Conservation (phyloP, 1,140 invertebrate genomes). For the Cyclina sinensis region DNA sequence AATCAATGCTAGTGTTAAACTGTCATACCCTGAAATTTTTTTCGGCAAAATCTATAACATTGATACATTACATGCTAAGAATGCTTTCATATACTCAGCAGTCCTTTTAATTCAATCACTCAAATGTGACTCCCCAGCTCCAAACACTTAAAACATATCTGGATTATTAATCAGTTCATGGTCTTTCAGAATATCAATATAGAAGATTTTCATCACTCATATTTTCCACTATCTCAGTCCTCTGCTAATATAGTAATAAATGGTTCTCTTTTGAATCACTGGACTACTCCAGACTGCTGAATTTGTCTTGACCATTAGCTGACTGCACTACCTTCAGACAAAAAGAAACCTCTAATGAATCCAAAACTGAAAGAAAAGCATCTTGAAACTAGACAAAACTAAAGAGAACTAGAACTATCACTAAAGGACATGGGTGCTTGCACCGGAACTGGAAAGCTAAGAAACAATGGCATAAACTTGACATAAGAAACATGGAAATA, state of each 20-base stretch:
- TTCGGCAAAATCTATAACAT: neutral
- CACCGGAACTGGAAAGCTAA: too few relatives aligned
- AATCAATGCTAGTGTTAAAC: constrained; percentile 15
- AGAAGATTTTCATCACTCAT: neutral
- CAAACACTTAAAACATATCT: constrained; percentile 10
- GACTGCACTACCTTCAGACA: too few relatives aligned
- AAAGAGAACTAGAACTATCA: too few relatives aligned
- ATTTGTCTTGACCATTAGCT: too few relatives aligned
- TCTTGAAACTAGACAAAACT: too few relatives aligned
- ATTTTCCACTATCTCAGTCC: neutral
- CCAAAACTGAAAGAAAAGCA: too few relatives aligned
- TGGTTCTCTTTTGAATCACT: neutral
- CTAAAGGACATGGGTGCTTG: too few relatives aligned
- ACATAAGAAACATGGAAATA: too few relatives aligned
- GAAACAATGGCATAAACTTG: too few relatives aligned
- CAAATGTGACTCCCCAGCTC: constrained; percentile 6
- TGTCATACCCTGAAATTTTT: neutral
- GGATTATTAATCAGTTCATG: constrained; percentile 26
- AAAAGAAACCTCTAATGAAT: too few relatives aligned
- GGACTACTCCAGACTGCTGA: too few relatives aligned
- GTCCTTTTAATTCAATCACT: too few relatives aligned
- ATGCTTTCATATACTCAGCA: neutral
- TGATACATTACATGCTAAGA: constrained; percentile 26
- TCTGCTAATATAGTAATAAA: constrained; percentile 11
- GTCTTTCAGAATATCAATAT: neutral